A percentile compares a stretch with the other conserved stretches of the same genome.
Evolutionary conservation across 2,797 vertebrate genomes (phyloP).

Genomic region (Pangasius macronema): DNA sequence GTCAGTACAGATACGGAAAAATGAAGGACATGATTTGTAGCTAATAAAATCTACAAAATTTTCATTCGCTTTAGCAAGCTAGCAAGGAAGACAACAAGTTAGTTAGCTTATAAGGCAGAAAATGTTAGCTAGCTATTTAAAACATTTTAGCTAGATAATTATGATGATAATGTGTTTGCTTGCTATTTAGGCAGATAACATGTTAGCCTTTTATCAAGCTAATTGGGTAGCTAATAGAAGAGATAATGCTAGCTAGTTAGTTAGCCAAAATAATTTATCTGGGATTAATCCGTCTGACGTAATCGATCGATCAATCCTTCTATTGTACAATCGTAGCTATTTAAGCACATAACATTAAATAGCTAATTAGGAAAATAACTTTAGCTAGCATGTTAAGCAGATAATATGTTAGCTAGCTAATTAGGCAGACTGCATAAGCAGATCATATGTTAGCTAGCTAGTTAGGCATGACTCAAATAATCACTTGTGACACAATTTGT

Average conservation of each 20-base stretch:
- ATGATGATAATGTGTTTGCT: neutral
- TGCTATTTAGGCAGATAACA: neutral
- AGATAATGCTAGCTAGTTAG: neutral
- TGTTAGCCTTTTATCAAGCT: neutral
- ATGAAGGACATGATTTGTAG: no score
- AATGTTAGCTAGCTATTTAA: neutral
- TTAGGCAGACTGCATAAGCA: neutral
- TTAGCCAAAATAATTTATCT: neutral
- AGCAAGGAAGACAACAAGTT: neutral
- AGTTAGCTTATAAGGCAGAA: neutral
- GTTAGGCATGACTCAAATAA: neutral
- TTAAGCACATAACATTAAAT: neutral
- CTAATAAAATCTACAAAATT: no score
- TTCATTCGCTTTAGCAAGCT: neutral
- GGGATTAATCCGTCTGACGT: no score
- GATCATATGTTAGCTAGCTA: no score
- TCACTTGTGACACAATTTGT: neutral
- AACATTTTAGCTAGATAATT: neutral
- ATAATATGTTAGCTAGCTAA: neutral
- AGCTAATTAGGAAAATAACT: neutral
- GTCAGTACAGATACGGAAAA: no score
- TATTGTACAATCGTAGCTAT: no score
- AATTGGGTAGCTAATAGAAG: neutral
- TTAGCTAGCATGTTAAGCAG: neutral
- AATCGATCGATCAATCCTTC: no score